Evolutionary conservation across 2,888 invertebrate species (phyloP).

Genomic region (Amblyjoppa proteus): DNA sequence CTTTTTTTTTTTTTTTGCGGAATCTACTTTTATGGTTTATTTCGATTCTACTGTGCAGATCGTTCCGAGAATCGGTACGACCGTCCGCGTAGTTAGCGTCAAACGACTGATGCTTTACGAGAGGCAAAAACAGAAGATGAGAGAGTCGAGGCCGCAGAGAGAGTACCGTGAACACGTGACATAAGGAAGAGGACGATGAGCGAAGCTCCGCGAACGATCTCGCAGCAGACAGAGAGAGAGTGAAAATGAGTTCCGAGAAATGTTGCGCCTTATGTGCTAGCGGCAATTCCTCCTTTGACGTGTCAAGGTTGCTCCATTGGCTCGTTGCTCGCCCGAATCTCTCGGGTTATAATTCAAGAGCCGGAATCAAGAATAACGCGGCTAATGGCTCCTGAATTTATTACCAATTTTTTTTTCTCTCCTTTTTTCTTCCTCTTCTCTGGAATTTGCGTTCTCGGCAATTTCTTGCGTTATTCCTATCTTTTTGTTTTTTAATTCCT

Average conservation of each 20-base stretch:
- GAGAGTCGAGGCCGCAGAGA: not conserved
- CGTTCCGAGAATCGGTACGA: not conserved
- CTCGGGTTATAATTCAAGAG: constrained; percentile 23
- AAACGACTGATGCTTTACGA: not conserved
- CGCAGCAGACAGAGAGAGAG: not conserved
- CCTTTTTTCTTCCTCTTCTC: constrained; percentile 32
- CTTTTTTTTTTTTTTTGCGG: not conserved
- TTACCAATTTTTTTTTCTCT: constrained; percentile 37
- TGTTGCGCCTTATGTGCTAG: not conserved
- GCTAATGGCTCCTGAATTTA: constrained; percentile 57
- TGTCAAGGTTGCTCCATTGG: constrained; percentile 54
- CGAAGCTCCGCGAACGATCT: constrained; percentile 19
- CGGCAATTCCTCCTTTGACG: constrained; percentile 12
- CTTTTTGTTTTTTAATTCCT: constrained; percentile 27
- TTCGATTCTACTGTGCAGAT: not conserved
- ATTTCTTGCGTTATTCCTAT: constrained; percentile 11
- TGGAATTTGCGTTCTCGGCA: constrained; percentile 14
- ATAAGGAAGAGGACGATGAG: not conserved
- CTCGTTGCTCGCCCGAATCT: not conserved
- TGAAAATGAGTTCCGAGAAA: constrained; percentile 4
- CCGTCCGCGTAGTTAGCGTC: not conserved
- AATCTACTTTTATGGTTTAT: not conserved
- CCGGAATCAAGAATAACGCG: constrained; percentile 42
- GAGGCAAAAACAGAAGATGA: not conserved
- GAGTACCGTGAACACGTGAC: constrained; percentile 1